Conservation (phyloP, 35 echinoderm and acorn worm species). For the Apostichopus japonicus region DNA sequence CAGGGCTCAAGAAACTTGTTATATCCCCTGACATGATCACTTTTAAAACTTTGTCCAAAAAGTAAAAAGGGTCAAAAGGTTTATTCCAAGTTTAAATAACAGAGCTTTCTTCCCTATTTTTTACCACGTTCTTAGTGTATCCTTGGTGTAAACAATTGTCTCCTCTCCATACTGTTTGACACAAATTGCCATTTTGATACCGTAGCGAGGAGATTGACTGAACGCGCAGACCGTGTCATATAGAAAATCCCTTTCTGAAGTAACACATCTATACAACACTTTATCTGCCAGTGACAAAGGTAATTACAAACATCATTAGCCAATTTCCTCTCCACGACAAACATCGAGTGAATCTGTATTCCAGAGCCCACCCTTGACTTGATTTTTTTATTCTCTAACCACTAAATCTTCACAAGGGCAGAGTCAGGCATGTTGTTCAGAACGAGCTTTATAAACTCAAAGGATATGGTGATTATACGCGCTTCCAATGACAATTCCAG, state of each 20-base stretch:
- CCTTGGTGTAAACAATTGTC: neutral
- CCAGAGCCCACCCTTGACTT: constrained; percentile 16
- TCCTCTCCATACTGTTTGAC: neutral
- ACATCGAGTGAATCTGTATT: neutral
- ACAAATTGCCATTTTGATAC: too few species aligned
- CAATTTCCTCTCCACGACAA: constrained; percentile 23
- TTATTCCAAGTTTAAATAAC: neutral
- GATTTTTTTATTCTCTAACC: neutral
- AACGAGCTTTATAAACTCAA: neutral
- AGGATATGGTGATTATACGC: neutral
- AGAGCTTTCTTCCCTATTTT: neutral
- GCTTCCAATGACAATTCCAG: constrained; percentile 6
- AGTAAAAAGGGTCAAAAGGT: neutral
- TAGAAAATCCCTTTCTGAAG: too few species aligned
- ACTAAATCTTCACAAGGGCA: neutral
- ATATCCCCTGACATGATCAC: constrained; percentile 6
- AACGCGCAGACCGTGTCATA: too few species aligned
- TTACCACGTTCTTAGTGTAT: neutral
- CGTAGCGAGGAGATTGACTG: too few species aligned
- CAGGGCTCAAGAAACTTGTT: neutral
- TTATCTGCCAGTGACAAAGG: constrained; percentile 10
- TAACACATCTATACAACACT: too few species aligned
- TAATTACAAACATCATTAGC: constrained; percentile 31
- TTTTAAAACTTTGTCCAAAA: neutral
- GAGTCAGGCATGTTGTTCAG: neutral